Conservation (phyloP, 1,140 invertebrate species). For the Plectrocnemia conspersa region DNA sequence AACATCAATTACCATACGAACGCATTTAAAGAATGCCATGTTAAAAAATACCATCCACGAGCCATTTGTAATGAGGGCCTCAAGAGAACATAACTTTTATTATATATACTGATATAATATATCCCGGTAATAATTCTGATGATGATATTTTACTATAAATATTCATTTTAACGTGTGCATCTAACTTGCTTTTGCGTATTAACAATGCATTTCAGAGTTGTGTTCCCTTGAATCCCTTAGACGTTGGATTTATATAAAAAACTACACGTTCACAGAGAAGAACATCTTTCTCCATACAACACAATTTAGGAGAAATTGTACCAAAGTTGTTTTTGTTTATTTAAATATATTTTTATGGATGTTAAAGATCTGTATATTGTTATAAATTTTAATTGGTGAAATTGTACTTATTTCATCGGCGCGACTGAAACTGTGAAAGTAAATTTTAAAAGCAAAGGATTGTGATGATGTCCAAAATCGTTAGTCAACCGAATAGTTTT, state of each 20-base stretch:
- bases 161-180: slow-evolving; percentile 24
- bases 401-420: neutral
- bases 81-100: slow-evolving; percentile 48
- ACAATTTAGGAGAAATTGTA: neutral
- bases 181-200: slow-evolving; percentile 32
- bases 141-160: slow-evolving; percentile 13
- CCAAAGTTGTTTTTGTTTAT: too few species aligned
- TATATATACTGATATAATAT: neutral
- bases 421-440: neutral
- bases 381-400: slow-evolving; percentile 1
- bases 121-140: slow-evolving; percentile 9
- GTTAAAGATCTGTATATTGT: neutral
- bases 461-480: neutral
- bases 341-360: neutral
- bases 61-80: slow-evolving; percentile 34
- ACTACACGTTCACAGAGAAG: neutral
- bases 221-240: slow-evolving; percentile 31
- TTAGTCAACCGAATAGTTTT: neutral
- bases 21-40: slow-evolving; percentile 17
- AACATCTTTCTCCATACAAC: too few species aligned
- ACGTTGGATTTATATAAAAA: neutral
- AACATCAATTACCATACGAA: slow-evolving; percentile 39
- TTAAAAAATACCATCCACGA: neutral
- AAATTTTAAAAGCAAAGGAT: neutral
- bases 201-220: slow-evolving; percentile 31